Base-by-base conservation (phyloP, 1,140 invertebrate genomes). In the Pantala flavescens region DNA sequence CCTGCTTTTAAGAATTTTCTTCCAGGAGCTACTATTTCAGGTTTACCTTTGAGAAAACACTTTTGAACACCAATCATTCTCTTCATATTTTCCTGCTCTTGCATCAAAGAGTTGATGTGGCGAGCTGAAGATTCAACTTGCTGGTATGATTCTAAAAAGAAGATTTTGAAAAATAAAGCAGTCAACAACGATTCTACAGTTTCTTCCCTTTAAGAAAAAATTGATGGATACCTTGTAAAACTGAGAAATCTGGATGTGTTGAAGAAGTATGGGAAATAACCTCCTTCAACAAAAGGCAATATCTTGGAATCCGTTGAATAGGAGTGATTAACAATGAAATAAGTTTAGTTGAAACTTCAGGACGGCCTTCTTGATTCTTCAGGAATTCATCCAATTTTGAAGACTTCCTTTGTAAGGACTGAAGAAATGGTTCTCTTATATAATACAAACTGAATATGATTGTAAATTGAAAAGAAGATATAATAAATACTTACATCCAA, bases 241-340 rank as follows among this genome's bases (percentile, higher is more conserved):
- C 79, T 73, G 83, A 80, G 79, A 87, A 89, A 77, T 91, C 88
- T 77, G 83, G 82, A 77, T 91, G 87, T 36, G 83, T 83, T 24
- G 82, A 80, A 43, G 84, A 81, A 0, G 90, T 91, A 75, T 90
- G 85, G 74, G 86, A 83, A 63, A 90, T 78, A 0, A 93, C 84
- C 81, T 92, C 88, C 79, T 88, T 87, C 19, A 93, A 81, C 10
- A 93, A 82, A 42, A 93, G 82, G 77, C 89, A 87, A 81, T 93
- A 93, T 76, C 91, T 85, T 19, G 91, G 91, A 73, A 93, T 84
- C 77, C 91, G 84, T 80, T 93, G 91, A 77, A 93, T 90, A 43
- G 91, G 91, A 49, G 88, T 87, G 77, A 93, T 93, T 74, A 93
- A 82, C 21, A 93, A 80, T 0, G 91, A 87, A 74, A 87, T 87